Base-by-base conservation (phyloP, 2,113 vertebrate genomes). In the Salvelinus namaycush region DNA sequence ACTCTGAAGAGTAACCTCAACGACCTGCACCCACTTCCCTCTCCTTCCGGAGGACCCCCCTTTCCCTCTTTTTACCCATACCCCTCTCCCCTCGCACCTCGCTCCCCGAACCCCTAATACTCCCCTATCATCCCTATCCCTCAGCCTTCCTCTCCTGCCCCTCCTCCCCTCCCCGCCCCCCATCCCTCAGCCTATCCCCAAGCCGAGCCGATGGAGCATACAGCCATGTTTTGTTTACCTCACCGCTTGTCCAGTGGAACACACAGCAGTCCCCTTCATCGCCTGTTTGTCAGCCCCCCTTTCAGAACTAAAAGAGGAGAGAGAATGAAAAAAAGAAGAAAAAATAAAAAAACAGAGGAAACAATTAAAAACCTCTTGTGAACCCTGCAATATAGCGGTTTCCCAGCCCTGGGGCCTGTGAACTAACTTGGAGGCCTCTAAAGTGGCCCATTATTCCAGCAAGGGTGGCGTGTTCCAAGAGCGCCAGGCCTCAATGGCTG, bases 361-460 rank as follows among this genome's bases (percentile, higher is more conserved):
- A 94, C 93, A 93, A 93, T 93, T 89, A 93, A 78, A 86, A 72
- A 87, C 76, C 79, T 72, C 89, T 54, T 54, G 51, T 92, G 89
- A 93, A 92, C 87, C 84, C 88, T 80, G 79, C 76, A n/a, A 80
- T 78, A 54, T 81, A 87, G 89, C 86, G 86, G 87, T 93, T 94
- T 94, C 93, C 93, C 93, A 94, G 91, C 90, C 87, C 90, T 72
- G 85, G 86, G 84, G 86, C 91, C 91, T 92, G 90, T 94, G 92
- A 93, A 92, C 90, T 87, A 88, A 90, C 89, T 90, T 87, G 83
- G 91, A 92, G 89, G 89, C 87, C 90, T 84, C 87, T 92, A 92
- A 92, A 92, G 92, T 88, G 91, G 80, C 80, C 89, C 89, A 93
- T 94, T 94, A 92, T 93, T 89, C 87, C 82, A 82, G 83, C 81